Evolutionary conservation across 2,888 invertebrate species (phyloP), one percentile per base, ranked within the genome.

Genomic region (Melieria omissa): DNA sequence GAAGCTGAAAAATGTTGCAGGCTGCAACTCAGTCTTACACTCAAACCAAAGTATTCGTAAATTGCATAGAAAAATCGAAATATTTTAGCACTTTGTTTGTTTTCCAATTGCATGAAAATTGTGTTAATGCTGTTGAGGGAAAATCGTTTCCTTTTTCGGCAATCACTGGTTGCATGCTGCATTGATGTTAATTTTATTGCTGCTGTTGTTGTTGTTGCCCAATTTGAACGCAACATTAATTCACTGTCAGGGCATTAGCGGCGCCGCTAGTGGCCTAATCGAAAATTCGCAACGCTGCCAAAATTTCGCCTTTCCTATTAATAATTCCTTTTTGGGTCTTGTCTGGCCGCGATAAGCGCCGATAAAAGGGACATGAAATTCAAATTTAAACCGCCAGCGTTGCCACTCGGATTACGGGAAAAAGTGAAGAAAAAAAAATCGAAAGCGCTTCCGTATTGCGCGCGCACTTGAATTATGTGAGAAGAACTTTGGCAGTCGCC

Each of bases 351-450:
- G 74, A 74, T 74, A 72, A 74, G 74, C 71, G 44, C 54, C 80
- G 82, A 82, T 82, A 83, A 82, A 82, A 83, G 82, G 82, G 83
- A 82, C 82, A 82, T 80, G 83, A 82, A 82, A 82, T 81, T 82
- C 79, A 82, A 82, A 82, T 82, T 83, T 83, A 79, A 79, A 80
- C 63, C 69, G n/a, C 44, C 41, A 45, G 9, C 54, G 7, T 44
- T 61, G 68, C 61, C 46, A 41, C 55, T 62, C 55, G 62, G 62
- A 65, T 70, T 57, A 52, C 16, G 12, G 16, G 1, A n/a, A 61
- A 52, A 70, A 66, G 58, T 16, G 49, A 58, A n/a, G 58, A 42
- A 29, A 49, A 29, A 49, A 62, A 49, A 58, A 66, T 44, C 52
- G 58, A 63, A 76, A 75, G 75, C 78, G 81, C 82, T 82, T 82